These are phyloP conservation scores for Mesoclemmys tuberculata DNA, from an alignment of 2,113 vertebrate genomes.

Conservation along the genomic window DNA sequence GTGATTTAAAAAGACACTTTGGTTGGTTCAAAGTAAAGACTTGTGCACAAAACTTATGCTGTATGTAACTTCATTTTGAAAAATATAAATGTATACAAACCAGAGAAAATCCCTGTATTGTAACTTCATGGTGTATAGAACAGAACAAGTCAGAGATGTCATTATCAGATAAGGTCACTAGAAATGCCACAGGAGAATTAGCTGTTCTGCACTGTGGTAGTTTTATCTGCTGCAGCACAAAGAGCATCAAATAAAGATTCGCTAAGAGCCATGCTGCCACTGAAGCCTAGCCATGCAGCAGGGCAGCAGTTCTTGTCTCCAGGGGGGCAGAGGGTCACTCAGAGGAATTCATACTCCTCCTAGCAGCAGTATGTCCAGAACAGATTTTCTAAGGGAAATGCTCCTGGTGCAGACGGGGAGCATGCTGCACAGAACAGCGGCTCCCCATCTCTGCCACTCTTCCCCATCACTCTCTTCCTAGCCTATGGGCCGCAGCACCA, in stretches of 20 bases:
- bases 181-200: not conserved
- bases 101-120: not conserved
- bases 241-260: not conserved
- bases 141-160: not conserved
- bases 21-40: not conserved
- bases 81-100: not conserved
- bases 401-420: not conserved
- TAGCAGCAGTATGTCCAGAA: not conserved
- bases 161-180: not conserved
- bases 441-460: not conserved
- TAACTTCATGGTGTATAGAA: not conserved
- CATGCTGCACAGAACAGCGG: not conserved
- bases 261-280: not conserved
- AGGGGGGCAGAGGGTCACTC: not conserved
- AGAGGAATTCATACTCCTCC: not conserved
- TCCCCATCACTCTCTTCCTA: not conserved
- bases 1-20: slow-evolving; percentile 11
- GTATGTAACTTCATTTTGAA: not conserved
- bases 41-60: not conserved
- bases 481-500: not conserved
- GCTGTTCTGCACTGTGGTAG: not conserved
- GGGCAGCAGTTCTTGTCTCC: not conserved
- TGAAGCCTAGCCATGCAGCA: not conserved
- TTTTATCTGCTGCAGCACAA: not conserved
- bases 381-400: not conserved